Evolutionary conservation across 2,797 vertebrate species (phyloP), one percentile per base, ranked within the genome.

Genomic region (Phylloscopus collybita): DNA sequence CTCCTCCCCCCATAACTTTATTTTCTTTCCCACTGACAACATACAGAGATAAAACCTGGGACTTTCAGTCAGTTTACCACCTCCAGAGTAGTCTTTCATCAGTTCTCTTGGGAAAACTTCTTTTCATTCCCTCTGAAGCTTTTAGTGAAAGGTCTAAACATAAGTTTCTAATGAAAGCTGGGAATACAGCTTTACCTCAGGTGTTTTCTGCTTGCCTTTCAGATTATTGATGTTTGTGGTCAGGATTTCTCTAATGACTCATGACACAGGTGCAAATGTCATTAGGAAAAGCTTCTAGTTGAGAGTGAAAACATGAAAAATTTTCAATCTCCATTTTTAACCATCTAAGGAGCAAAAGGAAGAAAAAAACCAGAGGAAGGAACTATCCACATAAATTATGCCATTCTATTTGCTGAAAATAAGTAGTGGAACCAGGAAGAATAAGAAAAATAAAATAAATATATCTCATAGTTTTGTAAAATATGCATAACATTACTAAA

Each of bases 161-260:
- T n/a, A 88, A 84, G 40, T 75, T 95, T 86, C 25, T 74, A 78
- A 86, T 47, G 54, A 71, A 91, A 86, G 20, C 44, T 74, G 57
- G 91, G 74, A 91, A 86, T 36, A 29, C 21, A 59, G 4, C 19
- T 88, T 90, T 86, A 72, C 50, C 51, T 92, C 78, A 88, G 42
- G 42, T 95, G 51, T 85, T 95, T 96, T 93, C 78, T 84, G 27
- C 40, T 79, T 90, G n/a, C n/a, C 54, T 92, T 96, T 86, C 40
- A 65, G 72, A 57, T 95, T 94, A 91, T 51, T 84, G 65, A 75
- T 92, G 57, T 75, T 86, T 90, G 75, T 80, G 57, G 66, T 66
- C 54, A 82, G 53, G 67, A 74, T 95, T 90, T 88, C 42, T 82
- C 42, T 51, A 83, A 69, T 57, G 70, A 30, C 53, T 92, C 78